phyloP scores from a whole-genome alignment of 2,888 invertebrate species.

The Rhabditoides inermis region DNA sequence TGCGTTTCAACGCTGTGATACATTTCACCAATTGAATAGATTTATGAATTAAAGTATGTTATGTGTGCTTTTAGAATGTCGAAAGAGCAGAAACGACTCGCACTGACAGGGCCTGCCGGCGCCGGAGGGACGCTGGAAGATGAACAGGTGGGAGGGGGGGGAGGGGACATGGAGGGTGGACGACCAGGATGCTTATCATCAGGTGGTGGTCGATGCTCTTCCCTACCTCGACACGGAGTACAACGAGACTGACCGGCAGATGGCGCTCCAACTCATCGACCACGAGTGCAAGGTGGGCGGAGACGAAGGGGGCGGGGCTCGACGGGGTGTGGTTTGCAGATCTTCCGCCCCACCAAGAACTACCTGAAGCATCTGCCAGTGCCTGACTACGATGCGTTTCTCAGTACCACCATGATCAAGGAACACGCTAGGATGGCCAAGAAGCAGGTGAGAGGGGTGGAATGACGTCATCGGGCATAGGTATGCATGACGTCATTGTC shows the following conservation, averaged over 20 bases:
- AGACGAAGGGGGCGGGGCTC: background rate
- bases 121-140: too few species aligned
- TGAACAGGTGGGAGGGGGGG: too few species aligned
- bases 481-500: too few species aligned
- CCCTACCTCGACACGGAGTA: slow-evolving; percentile 45
- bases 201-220: slow-evolving; percentile 38
- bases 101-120: too few species aligned
- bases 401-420: slow-evolving; percentile 31
- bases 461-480: too few species aligned
- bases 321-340: slow-evolving; percentile 10
- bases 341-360: slow-evolving; percentile 89
- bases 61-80: too few species aligned
- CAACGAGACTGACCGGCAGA: slow-evolving; percentile 39
- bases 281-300: slow-evolving; percentile 77
- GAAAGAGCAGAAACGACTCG: too few species aligned
- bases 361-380: slow-evolving; percentile 78
- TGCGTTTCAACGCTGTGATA: too few species aligned
- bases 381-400: slow-evolving; percentile 71
- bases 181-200: too few species aligned
- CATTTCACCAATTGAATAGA: too few species aligned
- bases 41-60: too few species aligned
- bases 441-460: slow-evolving; percentile 34
- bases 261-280: slow-evolving; percentile 89
- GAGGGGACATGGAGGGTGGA: too few species aligned
- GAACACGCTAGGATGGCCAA: slow-evolving; percentile 36